Evolutionary conservation across 2,113 vertebrate genomes (phyloP).

Genomic region (Merops nubicus): DNA sequence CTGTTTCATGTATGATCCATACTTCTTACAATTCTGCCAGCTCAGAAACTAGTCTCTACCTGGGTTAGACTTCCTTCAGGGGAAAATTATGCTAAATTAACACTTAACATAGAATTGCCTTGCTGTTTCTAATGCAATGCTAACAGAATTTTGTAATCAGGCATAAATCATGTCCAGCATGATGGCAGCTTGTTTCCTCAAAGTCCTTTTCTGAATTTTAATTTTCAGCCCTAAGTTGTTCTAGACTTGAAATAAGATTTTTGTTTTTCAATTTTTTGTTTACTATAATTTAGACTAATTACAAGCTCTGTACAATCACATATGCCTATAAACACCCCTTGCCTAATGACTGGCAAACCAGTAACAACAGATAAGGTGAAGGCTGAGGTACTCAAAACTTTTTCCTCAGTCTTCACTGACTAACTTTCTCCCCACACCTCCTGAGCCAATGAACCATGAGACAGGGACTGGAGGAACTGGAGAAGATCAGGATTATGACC

Average conservation of each 20-base stretch:
- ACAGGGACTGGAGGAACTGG: background rate
- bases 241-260: background rate
- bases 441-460: rapidly evolving
- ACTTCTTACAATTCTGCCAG: background rate
- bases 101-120: background rate
- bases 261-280: background rate
- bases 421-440: background rate
- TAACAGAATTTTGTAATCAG: background rate
- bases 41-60: background rate
- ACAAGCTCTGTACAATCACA: background rate
- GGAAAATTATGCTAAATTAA: background rate
- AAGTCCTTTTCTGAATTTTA: background rate
- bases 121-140: background rate
- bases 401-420: background rate
- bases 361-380: rapidly evolving
- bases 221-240: background rate
- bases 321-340: background rate
- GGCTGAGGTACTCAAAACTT: background rate
- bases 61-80: background rate
- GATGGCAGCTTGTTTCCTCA: background rate
- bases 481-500: background rate
- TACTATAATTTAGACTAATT: background rate
- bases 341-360: background rate
- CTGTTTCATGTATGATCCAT: background rate
- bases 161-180: background rate